Evolutionary conservation across 2,888 invertebrate species (phyloP), one percentile per base, ranked within the genome.

Genomic region (Orthosia incerta): DNA sequence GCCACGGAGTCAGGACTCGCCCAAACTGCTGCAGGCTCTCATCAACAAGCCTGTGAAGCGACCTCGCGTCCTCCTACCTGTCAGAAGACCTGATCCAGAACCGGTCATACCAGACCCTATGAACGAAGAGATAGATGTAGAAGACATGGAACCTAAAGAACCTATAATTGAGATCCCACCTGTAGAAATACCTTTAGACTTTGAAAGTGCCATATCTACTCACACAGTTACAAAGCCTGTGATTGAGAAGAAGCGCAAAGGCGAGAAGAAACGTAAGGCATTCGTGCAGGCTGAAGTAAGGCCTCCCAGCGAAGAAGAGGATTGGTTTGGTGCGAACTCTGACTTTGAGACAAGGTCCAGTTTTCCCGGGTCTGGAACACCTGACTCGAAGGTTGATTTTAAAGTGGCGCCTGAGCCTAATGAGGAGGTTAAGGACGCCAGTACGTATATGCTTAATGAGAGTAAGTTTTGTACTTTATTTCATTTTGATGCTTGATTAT

Each of bases 291-390:
- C 92, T 45, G 81, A 91, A 0, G 92, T 90, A 77, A 89, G 77
- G 46, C 79, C 79, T 1, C 50, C 86, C 2, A 95, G 95, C 71
- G 96, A 96, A 56, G 96, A 95, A 4, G 96, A 96, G 5, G 96
- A 96, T 9, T 94, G 93, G 94, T 89, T 88, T 12, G 90, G 87
- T 0, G 82, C 88, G 74, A 91, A 91, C 71, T 96, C 95, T 5
- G 95, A 95, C 70, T 76, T 94, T 31, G 96, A 96, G 7, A 95
- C 95, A 0, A 88, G 93, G 85, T 95, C 95, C 3, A 95, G 95
- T 83, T 95, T 91, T 86, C 95, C 95, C 0, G 88, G 94, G 12
- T 95, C 95, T 0, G 94, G 91, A 0, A 93, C 94, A 0, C 96
- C 96, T 0, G 95, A 95, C 61, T 94, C 94, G 1, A 95, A 95